Percentiles rank a stretch among this genome's conserved stretches.
These are phyloP conservation scores for Enteromius mattozi DNA, from an alignment of 2,797 vertebrate species.

Conservation along the genomic window DNA sequence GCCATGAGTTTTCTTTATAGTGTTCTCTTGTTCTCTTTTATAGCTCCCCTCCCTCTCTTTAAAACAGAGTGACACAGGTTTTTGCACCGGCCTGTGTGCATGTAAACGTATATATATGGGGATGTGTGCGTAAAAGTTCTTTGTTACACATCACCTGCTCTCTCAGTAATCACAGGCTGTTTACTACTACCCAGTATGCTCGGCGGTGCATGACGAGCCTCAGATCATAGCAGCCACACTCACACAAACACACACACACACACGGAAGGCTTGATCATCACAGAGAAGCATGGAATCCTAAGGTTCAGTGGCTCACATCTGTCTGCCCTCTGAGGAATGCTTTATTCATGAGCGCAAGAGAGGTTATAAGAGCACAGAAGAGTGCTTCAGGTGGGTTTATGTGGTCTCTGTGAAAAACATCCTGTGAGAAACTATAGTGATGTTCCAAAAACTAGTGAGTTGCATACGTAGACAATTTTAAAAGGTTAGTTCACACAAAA, in stretches of 20 bases:
- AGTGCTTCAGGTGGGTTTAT: constrained; percentile 47
- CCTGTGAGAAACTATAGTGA: constrained; percentile 21
- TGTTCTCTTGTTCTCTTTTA: constrained; percentile 55
- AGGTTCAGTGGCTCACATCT: constrained; percentile 52
- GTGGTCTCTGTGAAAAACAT: constrained; percentile 35
- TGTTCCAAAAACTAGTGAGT: constrained; percentile 5
- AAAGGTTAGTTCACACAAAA: background rate
- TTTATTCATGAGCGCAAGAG: constrained; percentile 56
- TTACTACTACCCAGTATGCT: constrained; percentile 56
- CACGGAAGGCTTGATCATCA: constrained; percentile 41
- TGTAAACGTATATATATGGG: constrained; percentile 19
- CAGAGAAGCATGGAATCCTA: constrained; percentile 46
- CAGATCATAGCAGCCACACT: constrained; percentile 50
- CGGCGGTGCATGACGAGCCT: constrained; percentile 51
- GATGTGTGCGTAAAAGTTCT: constrained; percentile 43
- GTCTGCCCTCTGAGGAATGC: constrained; percentile 49
- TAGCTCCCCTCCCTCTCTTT: constrained; percentile 42
- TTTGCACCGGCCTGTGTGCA: constrained; percentile 43
- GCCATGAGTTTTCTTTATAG: constrained; percentile 55
- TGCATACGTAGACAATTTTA: background rate
- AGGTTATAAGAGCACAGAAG: constrained; percentile 22
- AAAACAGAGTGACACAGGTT: constrained; percentile 53
- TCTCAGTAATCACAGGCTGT: constrained; percentile 56
- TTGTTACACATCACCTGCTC: constrained; percentile 61
- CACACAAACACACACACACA: constrained; percentile 40